Percentiles rank a stretch among this genome's conserved stretches.
phyloP scores from a whole-genome alignment of 2,113 vertebrate species.

The Panthera tigris region DNA sequence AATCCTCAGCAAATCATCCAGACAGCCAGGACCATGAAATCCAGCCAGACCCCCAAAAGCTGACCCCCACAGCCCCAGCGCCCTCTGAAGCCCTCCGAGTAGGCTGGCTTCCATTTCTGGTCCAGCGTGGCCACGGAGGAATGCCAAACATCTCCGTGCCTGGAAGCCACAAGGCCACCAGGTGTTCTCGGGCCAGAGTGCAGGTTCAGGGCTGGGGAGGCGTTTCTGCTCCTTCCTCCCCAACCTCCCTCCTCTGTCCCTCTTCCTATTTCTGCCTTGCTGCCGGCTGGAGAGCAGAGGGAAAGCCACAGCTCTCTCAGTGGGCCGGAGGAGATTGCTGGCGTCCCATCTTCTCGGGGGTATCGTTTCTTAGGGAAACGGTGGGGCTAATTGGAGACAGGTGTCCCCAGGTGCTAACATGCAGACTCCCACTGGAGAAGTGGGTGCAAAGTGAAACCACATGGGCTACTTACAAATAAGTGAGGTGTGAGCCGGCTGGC shows the following conservation, averaged over 20 bases:
- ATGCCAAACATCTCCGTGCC: constrained; percentile 86
- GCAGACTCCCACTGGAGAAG: constrained; percentile 94
- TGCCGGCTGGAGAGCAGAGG: not conserved
- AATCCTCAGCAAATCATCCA: constrained; percentile 94
- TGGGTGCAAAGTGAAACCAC: constrained; percentile 99
- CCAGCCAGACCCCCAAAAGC: constrained; percentile 88
- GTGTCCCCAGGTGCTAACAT: constrained; percentile 93
- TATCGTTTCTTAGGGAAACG: constrained; percentile 82
- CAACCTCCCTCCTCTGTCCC: not conserved
- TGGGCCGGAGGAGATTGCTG: not conserved
- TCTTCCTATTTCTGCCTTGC: not conserved
- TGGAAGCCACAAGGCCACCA: constrained; percentile 84
- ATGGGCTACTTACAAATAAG: constrained; percentile 91
- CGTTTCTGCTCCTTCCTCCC: constrained; percentile 67
- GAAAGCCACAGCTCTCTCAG: not conserved
- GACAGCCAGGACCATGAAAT: constrained; percentile 95
- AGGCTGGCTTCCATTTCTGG: constrained; percentile 86
- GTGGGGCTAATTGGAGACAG: constrained; percentile 91
- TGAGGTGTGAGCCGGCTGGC: constrained; percentile 89
- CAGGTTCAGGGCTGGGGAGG: constrained; percentile 19
- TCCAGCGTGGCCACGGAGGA: constrained; percentile 87
- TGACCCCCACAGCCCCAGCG: constrained; percentile 87
- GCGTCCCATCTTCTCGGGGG: constrained; percentile 73
- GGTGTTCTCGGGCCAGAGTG: constrained; percentile 76
- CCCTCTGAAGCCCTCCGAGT: constrained; percentile 84